A percentile compares a stretch with the other conserved stretches of the same genome.
phyloP scores from a whole-genome alignment of 1,140 invertebrate genomes.

The Ylistrum balloti region DNA sequence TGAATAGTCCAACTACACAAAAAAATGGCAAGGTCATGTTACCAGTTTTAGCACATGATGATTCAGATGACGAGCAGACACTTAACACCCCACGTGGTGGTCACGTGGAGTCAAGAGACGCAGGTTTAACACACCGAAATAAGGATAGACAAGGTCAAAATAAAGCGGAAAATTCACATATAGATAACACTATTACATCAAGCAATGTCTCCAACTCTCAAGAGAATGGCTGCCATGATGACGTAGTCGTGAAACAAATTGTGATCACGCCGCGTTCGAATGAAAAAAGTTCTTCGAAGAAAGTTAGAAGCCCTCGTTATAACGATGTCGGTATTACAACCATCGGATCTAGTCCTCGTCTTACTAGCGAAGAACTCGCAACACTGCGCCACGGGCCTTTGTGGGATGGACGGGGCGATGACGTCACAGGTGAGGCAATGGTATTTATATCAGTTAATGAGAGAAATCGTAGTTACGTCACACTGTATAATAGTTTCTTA shows the following conservation, averaged over 20 bases:
- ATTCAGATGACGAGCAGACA: background rate
- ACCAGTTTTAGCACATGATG: background rate
- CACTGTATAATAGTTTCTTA: too few relatives aligned
- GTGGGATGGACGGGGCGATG: background rate
- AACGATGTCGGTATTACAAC: background rate
- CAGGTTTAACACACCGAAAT: background rate
- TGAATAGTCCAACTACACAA: background rate
- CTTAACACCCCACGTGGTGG: background rate
- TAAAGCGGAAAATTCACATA: background rate
- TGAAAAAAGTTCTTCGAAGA: background rate
- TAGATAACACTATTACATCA: background rate
- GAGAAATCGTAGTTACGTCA: too few relatives aligned
- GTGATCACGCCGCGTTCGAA: background rate
- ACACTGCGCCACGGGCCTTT: background rate
- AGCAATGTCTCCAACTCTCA: background rate
- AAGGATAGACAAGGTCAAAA: background rate
- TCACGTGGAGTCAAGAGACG: background rate
- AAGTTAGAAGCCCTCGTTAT: background rate
- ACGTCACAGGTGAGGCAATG: background rate
- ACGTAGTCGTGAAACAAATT: background rate
- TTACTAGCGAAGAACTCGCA: background rate
- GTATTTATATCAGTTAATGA: too few relatives aligned
- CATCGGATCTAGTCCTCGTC: background rate
- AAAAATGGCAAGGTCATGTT: background rate
- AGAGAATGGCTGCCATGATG: background rate